Percentiles rank a stretch among this genome's conserved stretches.
Evolutionary conservation across 1,140 invertebrate species (phyloP).

Genomic region (Heliconius nattereri): DNA sequence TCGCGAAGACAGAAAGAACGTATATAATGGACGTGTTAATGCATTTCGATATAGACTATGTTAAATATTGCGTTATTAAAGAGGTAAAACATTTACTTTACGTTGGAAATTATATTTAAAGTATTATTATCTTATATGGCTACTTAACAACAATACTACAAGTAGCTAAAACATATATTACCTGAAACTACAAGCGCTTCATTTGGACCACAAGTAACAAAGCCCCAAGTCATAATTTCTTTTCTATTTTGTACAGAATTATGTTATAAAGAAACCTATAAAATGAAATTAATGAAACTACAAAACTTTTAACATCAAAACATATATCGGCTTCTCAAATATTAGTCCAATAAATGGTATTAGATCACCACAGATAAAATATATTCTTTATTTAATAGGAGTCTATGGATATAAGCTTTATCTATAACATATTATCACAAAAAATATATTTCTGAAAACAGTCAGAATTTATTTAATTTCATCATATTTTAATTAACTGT

Average conservation of each 20-base stretch:
- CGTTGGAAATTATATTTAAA: neutral
- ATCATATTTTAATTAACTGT: too few species aligned
- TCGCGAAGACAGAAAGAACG: neutral
- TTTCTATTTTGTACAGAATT: slow-evolving; percentile 39
- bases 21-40: neutral
- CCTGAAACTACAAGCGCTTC: slow-evolving; percentile 98
- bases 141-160: slow-evolving; percentile 8
- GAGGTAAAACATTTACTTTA: neutral
- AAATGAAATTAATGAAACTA: slow-evolving; percentile 56
- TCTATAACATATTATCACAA: too few species aligned
- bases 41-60: neutral
- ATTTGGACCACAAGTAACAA: slow-evolving; percentile 98
- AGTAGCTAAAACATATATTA: slow-evolving; percentile 77
- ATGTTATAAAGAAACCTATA: slow-evolving; percentile 51
- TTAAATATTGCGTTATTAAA: neutral
- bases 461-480: too few species aligned
- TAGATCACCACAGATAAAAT: slow-evolving; percentile 28
- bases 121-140: neutral
- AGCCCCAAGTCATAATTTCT: slow-evolving; percentile 91
- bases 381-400: neutral
- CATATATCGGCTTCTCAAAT: slow-evolving; percentile 53
- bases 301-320: slow-evolving; percentile 54
- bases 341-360: slow-evolving; percentile 42
- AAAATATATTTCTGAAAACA: too few species aligned
- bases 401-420: neutral